phyloP scores from a whole-genome alignment of 1,140 invertebrate species.

The Cydia strobilella region DNA sequence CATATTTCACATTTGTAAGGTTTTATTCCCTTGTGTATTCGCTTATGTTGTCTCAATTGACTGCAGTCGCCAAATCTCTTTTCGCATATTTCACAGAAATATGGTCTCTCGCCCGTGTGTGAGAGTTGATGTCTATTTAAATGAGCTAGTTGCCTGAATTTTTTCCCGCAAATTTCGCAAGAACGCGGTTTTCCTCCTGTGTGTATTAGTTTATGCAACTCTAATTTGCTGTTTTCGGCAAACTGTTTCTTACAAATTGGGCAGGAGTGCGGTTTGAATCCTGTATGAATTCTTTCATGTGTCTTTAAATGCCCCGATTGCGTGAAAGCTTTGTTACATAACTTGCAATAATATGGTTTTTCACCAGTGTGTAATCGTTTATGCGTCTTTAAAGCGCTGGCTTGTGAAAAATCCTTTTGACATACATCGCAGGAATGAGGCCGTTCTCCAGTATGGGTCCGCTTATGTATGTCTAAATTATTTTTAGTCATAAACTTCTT shows the following conservation, averaged over 20 bases:
- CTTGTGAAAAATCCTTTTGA: not conserved
- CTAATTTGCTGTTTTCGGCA: not conserved
- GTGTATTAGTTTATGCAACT: not conserved
- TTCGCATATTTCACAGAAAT: conserved; percentile 10
- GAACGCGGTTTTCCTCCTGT: not conserved
- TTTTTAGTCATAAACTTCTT: not conserved
- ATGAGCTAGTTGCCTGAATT: not conserved
- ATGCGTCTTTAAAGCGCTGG: not conserved
- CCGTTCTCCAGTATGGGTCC: not conserved
- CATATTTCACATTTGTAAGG: not conserved
- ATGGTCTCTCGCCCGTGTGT: not conserved
- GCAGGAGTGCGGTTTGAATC: not conserved
- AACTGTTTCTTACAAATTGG: not conserved
- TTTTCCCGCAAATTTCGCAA: not conserved
- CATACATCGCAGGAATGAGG: not conserved
- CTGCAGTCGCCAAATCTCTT: not conserved
- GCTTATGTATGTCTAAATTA: not conserved
- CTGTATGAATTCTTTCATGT: not conserved
- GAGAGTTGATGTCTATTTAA: not conserved
- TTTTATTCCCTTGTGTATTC: not conserved
- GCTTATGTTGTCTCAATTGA: not conserved
- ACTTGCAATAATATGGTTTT: not conserved
- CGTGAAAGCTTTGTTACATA: not conserved
- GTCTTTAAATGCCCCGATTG: not conserved
- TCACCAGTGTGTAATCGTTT: not conserved